Evolutionary conservation across 2,797 vertebrate species (phyloP).

Genomic region (Pipistrellus nathusii): DNA sequence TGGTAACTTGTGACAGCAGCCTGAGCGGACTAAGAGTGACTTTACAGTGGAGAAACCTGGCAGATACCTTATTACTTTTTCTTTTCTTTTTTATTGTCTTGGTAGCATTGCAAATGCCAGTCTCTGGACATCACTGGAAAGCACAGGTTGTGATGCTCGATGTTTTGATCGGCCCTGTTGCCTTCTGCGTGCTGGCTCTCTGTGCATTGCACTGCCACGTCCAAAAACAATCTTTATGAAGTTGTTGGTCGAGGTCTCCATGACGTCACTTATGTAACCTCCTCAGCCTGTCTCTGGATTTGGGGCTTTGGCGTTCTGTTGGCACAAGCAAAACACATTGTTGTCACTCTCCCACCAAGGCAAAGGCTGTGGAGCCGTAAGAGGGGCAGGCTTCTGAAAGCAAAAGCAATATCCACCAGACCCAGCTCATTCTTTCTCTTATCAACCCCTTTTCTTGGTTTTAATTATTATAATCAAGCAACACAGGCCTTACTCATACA

Average conservation of each 20-base stretch:
- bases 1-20: no score
- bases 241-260: neutral
- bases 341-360: neutral
- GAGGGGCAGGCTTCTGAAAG: neutral
- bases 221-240: neutral
- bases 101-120: neutral
- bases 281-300: neutral
- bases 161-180: neutral
- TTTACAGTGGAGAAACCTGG: no score
- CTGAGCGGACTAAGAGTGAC: no score
- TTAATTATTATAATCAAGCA: neutral
- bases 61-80: no score
- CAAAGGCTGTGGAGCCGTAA: neutral
- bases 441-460: neutral
- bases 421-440: neutral
- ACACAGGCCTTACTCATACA: neutral
- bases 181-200: neutral
- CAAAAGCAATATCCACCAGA: neutral
- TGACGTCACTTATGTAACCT: neutral
- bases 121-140: neutral
- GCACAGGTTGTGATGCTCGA: neutral
- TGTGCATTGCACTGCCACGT: neutral
- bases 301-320: neutral
- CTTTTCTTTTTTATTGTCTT: neutral
- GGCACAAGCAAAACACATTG: neutral